Base-by-base conservation (phyloP, 35 echinoderm and acorn worm genomes). In the Apostichopus japonicus region DNA sequence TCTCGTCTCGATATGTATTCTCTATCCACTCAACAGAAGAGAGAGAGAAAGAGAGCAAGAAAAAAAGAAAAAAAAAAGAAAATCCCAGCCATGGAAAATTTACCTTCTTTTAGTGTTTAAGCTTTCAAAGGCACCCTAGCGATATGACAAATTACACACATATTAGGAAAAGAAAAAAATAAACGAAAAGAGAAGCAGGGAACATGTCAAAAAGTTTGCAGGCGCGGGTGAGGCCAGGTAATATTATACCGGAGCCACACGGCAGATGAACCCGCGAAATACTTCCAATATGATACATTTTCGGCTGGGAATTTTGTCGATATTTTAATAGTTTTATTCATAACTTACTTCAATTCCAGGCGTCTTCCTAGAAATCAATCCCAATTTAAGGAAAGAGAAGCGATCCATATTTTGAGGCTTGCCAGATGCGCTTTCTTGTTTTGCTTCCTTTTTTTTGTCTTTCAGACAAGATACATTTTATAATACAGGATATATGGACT, bases 121-220 rank as follows among this genome's bases (percentile, higher is more conserved):
- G 54, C 53, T 84, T 84, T 84, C 81, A 44, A 44, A 44, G 81
- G 81, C 81, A 84, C 81, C 81, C 81, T 58, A 54, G 53, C 57
- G 81, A 58, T 58, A 84, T 84, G 81, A 84, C 81, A 84, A 84
- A 84, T 84, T 84, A 16, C 81, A 84, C 81, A 84, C 81, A 84
- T 83, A 54, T 53, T 57, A 24, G 5, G 6, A 58, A 58, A 58
- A 58, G 2, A 2, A 61, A 13, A 61, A 59, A 61, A 61, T n/a
- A 8, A 13, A 13, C 7, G 13, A 61, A 13, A 61, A 61, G 57
- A 61, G 13, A 61, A 61, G 15, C 25, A 80, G 78, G 51, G 23
- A 27, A 80, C 6, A 54, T 61, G 57, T 8, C 13, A 61, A 61
- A 61, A 61, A 61, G 57, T 10, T 10, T 27, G 78, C 14, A 23